Conservation (phyloP, 2,113 vertebrate species). For the Narcine bancroftii region DNA sequence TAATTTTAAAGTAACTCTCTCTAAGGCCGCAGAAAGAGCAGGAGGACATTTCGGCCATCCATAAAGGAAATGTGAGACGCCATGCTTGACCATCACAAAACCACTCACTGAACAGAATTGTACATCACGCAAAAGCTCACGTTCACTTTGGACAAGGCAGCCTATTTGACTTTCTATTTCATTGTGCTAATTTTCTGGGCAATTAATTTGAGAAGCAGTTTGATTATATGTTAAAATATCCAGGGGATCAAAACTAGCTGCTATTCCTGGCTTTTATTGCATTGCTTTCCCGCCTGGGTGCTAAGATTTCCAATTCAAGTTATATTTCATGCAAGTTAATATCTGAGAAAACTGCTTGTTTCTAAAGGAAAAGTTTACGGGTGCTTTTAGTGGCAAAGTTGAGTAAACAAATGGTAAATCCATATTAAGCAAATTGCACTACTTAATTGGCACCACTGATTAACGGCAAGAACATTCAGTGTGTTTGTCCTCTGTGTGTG, state of each 20-base stretch:
- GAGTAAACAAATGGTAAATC: neutral
- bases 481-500: neutral
- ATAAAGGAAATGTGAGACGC: neutral
- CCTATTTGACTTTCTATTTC: neutral
- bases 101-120: neutral
- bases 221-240: neutral
- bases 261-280: neutral
- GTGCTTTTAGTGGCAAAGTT: neutral
- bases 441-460: neutral
- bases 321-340: neutral
- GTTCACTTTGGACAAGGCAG: neutral
- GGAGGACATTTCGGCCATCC: neutral
- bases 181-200: neutral
- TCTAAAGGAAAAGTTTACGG: neutral
- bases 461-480: neutral
- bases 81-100: neutral
- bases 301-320: neutral
- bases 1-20: neutral
- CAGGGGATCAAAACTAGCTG: neutral
- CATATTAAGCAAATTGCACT: neutral
- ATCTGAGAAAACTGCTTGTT: too few species aligned
- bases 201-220: neutral
- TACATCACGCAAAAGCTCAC: neutral
- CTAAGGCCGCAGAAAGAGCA: neutral
- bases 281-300: neutral